phyloP scores from a whole-genome alignment of 2,888 invertebrate genomes.

The Argyresthia goedartella region DNA sequence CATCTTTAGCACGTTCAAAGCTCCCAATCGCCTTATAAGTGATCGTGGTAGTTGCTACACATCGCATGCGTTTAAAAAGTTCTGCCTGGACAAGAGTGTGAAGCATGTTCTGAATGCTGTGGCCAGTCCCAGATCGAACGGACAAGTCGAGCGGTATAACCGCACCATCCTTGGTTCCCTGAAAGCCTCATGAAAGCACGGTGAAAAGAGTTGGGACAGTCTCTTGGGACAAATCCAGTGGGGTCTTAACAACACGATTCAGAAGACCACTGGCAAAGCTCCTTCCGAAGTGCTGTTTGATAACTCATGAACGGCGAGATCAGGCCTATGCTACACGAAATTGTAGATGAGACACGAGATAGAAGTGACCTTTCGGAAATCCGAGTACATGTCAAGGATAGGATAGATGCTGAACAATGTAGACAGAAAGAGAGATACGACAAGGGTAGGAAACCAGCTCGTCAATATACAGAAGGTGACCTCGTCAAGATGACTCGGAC shows the following conservation, averaged over 20 bases:
- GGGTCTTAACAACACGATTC: constrained; percentile 2
- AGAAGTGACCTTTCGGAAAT: too few species aligned
- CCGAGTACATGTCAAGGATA: too few species aligned
- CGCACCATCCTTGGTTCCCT: constrained; percentile 1
- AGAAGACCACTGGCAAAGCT: too few species aligned
- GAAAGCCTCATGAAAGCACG: not conserved
- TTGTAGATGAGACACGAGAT: too few species aligned
- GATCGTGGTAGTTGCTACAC: constrained; percentile 13
- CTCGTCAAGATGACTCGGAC: too few species aligned
- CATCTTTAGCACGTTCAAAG: constrained; percentile 10
- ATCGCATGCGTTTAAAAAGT: constrained; percentile 8
- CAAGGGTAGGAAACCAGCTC: too few species aligned
- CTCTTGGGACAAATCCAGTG: not conserved
- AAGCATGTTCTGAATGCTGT: constrained; percentile 11
- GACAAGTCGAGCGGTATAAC: constrained; percentile 2
- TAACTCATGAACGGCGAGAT: too few species aligned
- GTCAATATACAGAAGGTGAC: too few species aligned
- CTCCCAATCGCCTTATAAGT: constrained; percentile 11
- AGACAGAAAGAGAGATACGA: too few species aligned
- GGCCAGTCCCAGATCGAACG: constrained; percentile 8
- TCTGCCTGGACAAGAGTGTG: constrained; percentile 7
- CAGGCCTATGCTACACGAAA: too few species aligned
- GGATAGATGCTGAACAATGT: too few species aligned
- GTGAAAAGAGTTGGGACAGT: constrained; percentile 1
- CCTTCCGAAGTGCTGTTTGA: too few species aligned